Base-by-base conservation (phyloP, 2,797 vertebrate species). In the Platyrinchus mystaceus region DNA sequence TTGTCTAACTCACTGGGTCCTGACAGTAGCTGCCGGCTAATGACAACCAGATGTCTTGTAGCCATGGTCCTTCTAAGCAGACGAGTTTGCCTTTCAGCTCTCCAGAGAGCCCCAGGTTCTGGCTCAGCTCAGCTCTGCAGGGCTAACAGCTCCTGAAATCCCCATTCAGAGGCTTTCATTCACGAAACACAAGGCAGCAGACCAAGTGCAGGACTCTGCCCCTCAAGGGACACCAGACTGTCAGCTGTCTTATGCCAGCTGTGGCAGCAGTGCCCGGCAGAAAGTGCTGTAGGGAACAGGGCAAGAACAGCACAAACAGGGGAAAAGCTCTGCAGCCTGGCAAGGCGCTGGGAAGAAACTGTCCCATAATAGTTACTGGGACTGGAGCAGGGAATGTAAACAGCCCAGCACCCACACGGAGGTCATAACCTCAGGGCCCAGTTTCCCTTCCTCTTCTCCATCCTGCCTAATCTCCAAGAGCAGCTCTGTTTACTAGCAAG, bases 341-440 rank as follows among this genome's bases (percentile, higher is more conserved):
- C 62, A 71, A 41, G 32, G 34, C 0, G 0, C 52, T 76, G 87
- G 68, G 90, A 79, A 93, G 67, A 92, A 92, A 66, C 53, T 47
- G 75, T 49, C 68, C 78, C 1, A 36, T 53, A 77, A 49, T 43
- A 64, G 82, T 77, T 81, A 74, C 55, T 93, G 80, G 59, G 90
- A 83, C 44, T 8, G 6, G 71, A 80, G 85, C 63, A 74, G 87
- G 90, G 95, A 97, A 97, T 93, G 91, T 96, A 95, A 96, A 96
- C 95, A 96, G 85, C 49, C 56, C 59, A 63, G 85, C 58, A 79
- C 78, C 89, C 84, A 89, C 92, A 86, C 28, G 37, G 55, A 86
- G 96, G 92, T 96, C 94, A 87, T 75, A 90, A 94, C 96, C 96
- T 81, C 71, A 53, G 84, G 73, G 59, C 84, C 59, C 22, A 0